Evolutionary conservation across 2,113 vertebrate genomes (phyloP).

Genomic region (Tetrax tetrax): DNA sequence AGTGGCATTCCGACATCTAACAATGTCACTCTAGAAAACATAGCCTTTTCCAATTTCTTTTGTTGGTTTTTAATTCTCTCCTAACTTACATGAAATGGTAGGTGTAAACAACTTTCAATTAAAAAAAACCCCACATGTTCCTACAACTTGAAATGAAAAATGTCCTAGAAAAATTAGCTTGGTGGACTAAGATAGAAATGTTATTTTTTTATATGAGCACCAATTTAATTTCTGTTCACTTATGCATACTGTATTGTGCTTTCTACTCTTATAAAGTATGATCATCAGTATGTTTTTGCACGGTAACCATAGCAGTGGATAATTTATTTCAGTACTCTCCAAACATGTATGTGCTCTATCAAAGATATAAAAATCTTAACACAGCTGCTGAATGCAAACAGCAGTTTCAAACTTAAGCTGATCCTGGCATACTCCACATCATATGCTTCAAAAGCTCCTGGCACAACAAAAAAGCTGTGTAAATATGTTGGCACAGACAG

Average conservation of each 20-base stretch:
- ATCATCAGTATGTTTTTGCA: not conserved
- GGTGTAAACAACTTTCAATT: not conserved
- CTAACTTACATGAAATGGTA: not conserved
- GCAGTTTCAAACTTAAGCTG: slow-evolving; percentile 8
- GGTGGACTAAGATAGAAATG: not conserved
- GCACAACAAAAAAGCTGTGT: not conserved
- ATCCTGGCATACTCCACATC: not conserved
- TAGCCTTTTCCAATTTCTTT: not conserved
- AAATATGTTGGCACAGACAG: not conserved
- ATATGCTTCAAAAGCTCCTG: slow-evolving; percentile 1
- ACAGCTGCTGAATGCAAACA: slow-evolving; percentile 24
- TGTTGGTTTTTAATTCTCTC: not conserved
- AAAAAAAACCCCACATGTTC: not conserved
- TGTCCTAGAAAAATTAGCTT: not conserved
- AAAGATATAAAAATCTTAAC: slow-evolving; percentile 26
- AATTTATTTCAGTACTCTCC: slow-evolving; percentile 41
- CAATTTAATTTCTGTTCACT: not conserved
- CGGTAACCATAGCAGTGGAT: slow-evolving; percentile 20
- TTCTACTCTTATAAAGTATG: not conserved
- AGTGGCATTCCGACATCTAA: not conserved
- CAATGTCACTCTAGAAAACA: not conserved
- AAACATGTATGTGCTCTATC: not conserved
- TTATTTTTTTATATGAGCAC: not conserved
- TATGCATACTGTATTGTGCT: not conserved
- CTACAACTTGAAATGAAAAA: not conserved